Evolutionary conservation across 2,113 vertebrate species (phyloP).

Genomic region (Todiramphus chloris): DNA sequence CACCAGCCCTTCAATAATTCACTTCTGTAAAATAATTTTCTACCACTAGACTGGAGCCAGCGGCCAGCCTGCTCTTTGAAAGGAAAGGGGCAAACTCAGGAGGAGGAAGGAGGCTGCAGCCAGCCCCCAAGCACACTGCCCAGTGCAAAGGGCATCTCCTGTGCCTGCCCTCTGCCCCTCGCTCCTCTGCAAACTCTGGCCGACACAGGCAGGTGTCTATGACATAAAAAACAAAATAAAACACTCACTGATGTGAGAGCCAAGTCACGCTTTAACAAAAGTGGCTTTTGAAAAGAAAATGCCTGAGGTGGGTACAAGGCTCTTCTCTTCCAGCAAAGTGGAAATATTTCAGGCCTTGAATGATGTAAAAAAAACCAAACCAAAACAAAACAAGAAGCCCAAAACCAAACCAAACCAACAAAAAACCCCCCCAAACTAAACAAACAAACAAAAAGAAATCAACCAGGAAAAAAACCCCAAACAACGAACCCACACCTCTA

Average conservation of each 20-base stretch:
- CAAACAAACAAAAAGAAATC: too few species aligned
- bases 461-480: too few species aligned
- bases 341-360: neutral
- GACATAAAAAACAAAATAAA: neutral
- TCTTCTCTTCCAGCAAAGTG: neutral
- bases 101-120: neutral
- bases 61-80: neutral
- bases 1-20: conserved; percentile 19
- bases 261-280: neutral
- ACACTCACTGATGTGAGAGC: neutral
- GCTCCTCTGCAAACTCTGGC: neutral
- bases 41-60: neutral
- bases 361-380: neutral
- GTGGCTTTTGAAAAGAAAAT: neutral
- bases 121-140: accelerated
- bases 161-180: neutral
- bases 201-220: neutral
- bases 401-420: too few species aligned
- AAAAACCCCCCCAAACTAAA: neutral
- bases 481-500: too few species aligned
- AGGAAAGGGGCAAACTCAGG: accelerated
- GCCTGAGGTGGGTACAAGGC: neutral
- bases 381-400: too few species aligned
- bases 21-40: neutral
- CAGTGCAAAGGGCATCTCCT: neutral